phyloP scores from a whole-genome alignment of 2,797 vertebrate species.

The Paramormyrops hopkinsi region DNA sequence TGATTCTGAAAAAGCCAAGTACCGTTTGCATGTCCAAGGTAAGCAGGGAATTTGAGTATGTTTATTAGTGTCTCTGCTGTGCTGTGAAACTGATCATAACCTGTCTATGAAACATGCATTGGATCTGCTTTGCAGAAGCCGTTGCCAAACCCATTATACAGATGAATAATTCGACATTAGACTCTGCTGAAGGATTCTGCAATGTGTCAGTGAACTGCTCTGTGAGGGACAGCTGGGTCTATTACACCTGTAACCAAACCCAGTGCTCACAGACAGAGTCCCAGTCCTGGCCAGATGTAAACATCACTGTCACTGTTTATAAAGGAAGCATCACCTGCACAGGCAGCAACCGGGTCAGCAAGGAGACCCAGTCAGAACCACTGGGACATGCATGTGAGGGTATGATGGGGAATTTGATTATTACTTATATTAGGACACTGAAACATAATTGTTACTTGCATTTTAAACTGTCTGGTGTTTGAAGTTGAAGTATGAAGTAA shows the following conservation, averaged over 20 bases:
- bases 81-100: too few species aligned
- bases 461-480: background rate
- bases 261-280: slow-evolving; percentile 7
- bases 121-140: too few species aligned
- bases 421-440: background rate
- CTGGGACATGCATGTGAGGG: background rate
- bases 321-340: background rate
- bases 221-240: too few species aligned
- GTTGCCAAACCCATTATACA: too few species aligned
- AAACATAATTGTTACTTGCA: background rate
- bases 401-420: background rate
- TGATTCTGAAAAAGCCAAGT: too few species aligned
- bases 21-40: background rate
- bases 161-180: too few species aligned
- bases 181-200: too few species aligned
- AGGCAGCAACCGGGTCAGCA: background rate
- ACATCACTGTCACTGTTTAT: background rate
- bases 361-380: background rate
- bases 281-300: background rate
- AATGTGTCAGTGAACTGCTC: too few species aligned
- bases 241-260: background rate
- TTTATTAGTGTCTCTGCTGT: background rate
- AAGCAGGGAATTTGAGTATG: background rate
- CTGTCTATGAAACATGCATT: too few species aligned
- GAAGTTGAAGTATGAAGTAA: background rate